Base-by-base conservation (phyloP, 2,113 vertebrate genomes). In the Cricetomys ansorgei region DNA sequence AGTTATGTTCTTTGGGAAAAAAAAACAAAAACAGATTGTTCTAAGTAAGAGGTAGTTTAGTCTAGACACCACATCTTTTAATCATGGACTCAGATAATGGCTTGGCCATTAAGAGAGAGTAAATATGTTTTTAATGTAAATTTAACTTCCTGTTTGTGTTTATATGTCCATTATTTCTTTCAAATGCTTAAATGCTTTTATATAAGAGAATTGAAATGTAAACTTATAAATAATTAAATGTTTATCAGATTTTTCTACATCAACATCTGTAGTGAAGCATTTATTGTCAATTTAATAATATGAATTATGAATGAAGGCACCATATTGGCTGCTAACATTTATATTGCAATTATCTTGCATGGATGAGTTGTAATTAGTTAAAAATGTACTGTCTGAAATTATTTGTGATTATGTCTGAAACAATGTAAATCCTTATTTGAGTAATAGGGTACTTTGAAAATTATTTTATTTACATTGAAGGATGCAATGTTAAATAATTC, bases 221-320 rank as follows among this genome's bases (percentile, higher is more conserved):
- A 7, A 85, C 15, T n/a, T 95, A 95, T 95, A 89, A 97, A 97
- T 97, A 95, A 97, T 92, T 94, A 57, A 97, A 59, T 59, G 25
- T 50, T 93, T 76, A 86, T 94, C 11, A 92, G 64, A 86, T 11
- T 83, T 94, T 90, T 95, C 62, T 79, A 69, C 86, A 76, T 21
- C 69, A 84, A 37, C 43, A 1, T 88, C 40, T 93, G 3, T 65
- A 77, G 48, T 75, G 1, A 88, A 86, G 12, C 17, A 53, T 96
- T 94, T 94, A 92, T 89, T 85, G 59, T 87, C 94, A 96, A 81
- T 92, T 95, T 90, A 67, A 81, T 79, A 91, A 81, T 84, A 88
- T 96, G 72, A 97, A 95, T 97, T 95, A 96, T 94, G 25, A 96
- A 97, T 0, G 37, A 96, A 96, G 53, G 48, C 19, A 94, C 37